A percentile compares a stretch with the other conserved stretches of the same genome.
Conservation (phyloP, 1,140 invertebrate genomes). For the Drosophila orena region DNA sequence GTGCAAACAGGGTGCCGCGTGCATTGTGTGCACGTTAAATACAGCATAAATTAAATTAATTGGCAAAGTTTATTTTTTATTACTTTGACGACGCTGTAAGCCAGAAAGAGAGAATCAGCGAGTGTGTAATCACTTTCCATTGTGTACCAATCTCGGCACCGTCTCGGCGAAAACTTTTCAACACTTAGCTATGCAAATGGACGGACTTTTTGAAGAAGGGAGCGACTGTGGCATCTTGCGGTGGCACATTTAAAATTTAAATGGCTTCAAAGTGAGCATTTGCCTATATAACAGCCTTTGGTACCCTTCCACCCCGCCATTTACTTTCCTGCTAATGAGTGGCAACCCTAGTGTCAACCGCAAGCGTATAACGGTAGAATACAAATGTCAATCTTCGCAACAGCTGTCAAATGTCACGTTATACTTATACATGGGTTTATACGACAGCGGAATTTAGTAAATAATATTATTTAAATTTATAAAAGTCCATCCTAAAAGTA, state of each 20-base stretch:
- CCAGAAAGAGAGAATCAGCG: slow-evolving; percentile 2
- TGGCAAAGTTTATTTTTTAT: slow-evolving; percentile 76
- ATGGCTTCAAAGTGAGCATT: slow-evolving; percentile 48
- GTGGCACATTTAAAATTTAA: slow-evolving; percentile 69
- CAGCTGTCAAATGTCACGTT: slow-evolving; percentile 23
- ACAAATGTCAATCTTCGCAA: slow-evolving; percentile 63
- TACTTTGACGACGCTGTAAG: slow-evolving; percentile 15
- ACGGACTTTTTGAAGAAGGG: neutral
- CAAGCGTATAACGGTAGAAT: slow-evolving; percentile 60
- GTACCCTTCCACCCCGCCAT: slow-evolving; percentile 27
- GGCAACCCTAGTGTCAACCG: slow-evolving; percentile 38
- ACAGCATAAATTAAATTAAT: slow-evolving; percentile 75
- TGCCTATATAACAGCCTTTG: slow-evolving; percentile 27
- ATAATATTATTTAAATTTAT: no score
- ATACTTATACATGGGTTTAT: neutral
- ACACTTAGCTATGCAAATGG: slow-evolving; percentile 11
- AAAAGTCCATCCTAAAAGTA: no score
- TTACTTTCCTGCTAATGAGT: slow-evolving; percentile 45
- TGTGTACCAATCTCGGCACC: slow-evolving; percentile 57
- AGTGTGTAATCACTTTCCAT: slow-evolving; percentile 69
- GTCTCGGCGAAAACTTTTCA: slow-evolving; percentile 61
- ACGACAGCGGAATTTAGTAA: neutral
- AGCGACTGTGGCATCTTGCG: slow-evolving; percentile 27
- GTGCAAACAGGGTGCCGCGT: slow-evolving; percentile 7
- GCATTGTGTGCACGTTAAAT: slow-evolving; percentile 49